A percentile compares a stretch with the other conserved stretches of the same genome.
These are phyloP conservation scores for Epinotia nisella DNA, from an alignment of 2,888 invertebrate genomes.

Conservation along the genomic window DNA sequence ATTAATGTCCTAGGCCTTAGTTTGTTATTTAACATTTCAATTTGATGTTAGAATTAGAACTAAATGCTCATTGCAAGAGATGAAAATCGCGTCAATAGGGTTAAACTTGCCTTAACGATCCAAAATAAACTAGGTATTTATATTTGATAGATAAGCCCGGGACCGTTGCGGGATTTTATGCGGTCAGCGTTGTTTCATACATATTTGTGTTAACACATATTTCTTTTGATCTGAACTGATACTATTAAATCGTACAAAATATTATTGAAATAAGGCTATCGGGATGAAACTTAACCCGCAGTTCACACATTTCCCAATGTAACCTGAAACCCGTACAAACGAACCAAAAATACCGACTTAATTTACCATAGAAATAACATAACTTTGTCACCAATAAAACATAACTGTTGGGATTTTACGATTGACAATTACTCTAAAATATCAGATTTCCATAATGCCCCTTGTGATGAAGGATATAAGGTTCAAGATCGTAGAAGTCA, in stretches of 20 bases:
- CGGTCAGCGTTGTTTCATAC: not conserved
- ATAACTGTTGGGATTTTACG: slow-evolving; percentile 61
- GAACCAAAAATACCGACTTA: slow-evolving; percentile 49
- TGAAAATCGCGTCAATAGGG: too few relatives aligned
- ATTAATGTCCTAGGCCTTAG: too few relatives aligned
- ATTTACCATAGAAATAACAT: slow-evolving; percentile 47
- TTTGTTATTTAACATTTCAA: too few relatives aligned
- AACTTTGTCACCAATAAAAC: slow-evolving; percentile 62
- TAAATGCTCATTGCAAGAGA: too few relatives aligned
- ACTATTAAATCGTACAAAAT: not conserved
- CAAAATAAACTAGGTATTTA: too few relatives aligned
- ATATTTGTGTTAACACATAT: not conserved
- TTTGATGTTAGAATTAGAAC: too few relatives aligned
- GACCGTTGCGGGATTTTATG: not conserved
- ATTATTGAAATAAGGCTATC: too few relatives aligned
- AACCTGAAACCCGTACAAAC: slow-evolving; percentile 47
- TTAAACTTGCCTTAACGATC: too few relatives aligned
- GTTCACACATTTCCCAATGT: slow-evolving; percentile 45
- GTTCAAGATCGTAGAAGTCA: slow-evolving; percentile 17
- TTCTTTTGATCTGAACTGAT: not conserved
- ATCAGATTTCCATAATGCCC: not conserved
- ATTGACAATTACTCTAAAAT: slow-evolving; percentile 34
- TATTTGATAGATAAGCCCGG: too few relatives aligned
- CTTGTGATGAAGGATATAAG: not conserved
- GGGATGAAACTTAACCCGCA: not conserved